phyloP scores from a whole-genome alignment of 2,797 vertebrate genomes.

The Sebastolobus alascanus region DNA sequence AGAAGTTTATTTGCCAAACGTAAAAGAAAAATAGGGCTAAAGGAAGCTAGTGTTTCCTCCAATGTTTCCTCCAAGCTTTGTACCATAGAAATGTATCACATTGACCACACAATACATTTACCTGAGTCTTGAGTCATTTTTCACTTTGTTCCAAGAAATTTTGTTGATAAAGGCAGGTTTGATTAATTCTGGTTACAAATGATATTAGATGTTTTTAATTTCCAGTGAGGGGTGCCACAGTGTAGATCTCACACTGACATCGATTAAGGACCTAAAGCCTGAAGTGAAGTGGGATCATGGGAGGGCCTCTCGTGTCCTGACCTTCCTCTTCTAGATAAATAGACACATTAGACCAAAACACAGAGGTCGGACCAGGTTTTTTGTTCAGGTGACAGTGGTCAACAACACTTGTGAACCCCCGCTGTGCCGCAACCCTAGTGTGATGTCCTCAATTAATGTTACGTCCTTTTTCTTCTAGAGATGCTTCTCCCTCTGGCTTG shows the following conservation, averaged over 20 bases:
- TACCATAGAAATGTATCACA: background rate
- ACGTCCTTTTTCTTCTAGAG: background rate
- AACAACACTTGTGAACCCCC: background rate
- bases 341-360: background rate
- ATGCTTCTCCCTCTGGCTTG: background rate
- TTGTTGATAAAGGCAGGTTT: constrained; percentile 18
- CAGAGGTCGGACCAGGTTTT: background rate
- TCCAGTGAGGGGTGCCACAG: background rate
- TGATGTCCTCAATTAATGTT: background rate
- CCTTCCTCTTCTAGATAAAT: background rate
- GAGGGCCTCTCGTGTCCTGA: background rate
- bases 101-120: constrained; percentile 1
- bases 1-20: background rate
- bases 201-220: background rate
- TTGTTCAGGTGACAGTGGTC: background rate
- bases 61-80: background rate
- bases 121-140: background rate
- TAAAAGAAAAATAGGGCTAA: background rate
- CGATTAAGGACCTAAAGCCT: constrained; percentile 9
- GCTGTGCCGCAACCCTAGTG: background rate
- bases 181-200: background rate
- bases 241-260: background rate
- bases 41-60: background rate
- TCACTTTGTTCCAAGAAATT: background rate
- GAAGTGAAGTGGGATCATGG: background rate